A percentile compares a stretch with the other conserved stretches of the same genome.
These are phyloP conservation scores for Andrena marginata DNA, from an alignment of 2,888 invertebrate genomes.

Conservation along the genomic window DNA sequence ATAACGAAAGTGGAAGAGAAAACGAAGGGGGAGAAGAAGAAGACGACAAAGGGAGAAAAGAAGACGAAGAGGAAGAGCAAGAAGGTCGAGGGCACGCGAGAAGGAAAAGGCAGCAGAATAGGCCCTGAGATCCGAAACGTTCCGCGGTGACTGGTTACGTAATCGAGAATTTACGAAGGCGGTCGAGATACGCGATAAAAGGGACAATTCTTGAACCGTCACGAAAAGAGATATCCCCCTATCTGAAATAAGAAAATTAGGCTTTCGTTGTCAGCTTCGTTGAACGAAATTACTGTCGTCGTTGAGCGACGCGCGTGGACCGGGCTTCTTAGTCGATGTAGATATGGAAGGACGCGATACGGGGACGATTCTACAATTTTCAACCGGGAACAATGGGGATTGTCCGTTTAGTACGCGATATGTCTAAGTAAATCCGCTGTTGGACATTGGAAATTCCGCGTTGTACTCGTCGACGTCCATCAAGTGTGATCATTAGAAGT, in stretches of 20 bases:
- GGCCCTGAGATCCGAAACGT: slow-evolving; percentile 11
- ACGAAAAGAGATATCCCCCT: slow-evolving; percentile 77
- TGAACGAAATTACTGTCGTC: slow-evolving; percentile 58
- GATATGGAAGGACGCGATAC: too few relatives aligned
- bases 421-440: too few relatives aligned
- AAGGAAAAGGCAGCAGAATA: slow-evolving; percentile 19
- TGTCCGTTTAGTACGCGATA: too few relatives aligned
- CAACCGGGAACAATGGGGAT: too few relatives aligned
- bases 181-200: slow-evolving; percentile 75
- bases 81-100: slow-evolving; percentile 34
- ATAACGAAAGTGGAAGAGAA: slow-evolving; percentile 17
- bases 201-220: slow-evolving; percentile 79
- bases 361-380: too few relatives aligned
- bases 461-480: too few relatives aligned
- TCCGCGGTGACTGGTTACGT: slow-evolving; percentile 63
- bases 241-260: slow-evolving; percentile 78
- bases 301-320: slow-evolving; percentile 36
- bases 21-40: slow-evolving; percentile 34
- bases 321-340: slow-evolving; percentile 2
- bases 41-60: slow-evolving; percentile 17
- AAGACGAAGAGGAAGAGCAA: slow-evolving; percentile 36
- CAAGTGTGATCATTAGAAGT: too few relatives aligned
- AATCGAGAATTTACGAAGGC: slow-evolving; percentile 74
- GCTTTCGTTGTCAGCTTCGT: slow-evolving; percentile 66
- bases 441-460: too few relatives aligned